Evolutionary conservation across 1,140 invertebrate species (phyloP), one percentile per base, ranked within the genome.

Genomic region (Zaprionus taronus): DNA sequence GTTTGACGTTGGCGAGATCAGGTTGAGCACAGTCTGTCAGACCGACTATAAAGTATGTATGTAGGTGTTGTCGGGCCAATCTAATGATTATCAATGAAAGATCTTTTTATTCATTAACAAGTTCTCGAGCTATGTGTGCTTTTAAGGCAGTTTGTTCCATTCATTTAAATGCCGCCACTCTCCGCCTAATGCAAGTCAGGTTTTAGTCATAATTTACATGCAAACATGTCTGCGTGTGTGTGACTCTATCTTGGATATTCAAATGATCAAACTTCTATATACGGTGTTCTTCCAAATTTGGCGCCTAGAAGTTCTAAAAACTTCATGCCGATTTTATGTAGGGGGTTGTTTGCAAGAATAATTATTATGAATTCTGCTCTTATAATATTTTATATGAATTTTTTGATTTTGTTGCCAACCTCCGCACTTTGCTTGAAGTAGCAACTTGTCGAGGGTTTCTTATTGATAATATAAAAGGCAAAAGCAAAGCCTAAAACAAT

Each of bases 61-160:
- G 74, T 77, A 72, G 62, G 68, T 77, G 65, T 66, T 73, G 72
- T 66, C 66, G 69, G 60, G 71, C 73, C 80, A 83, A 87, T 87
- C 83, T 81, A 81, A 81, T 89, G 81, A 87, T 87, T 90, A 87
- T 89, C 85, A 89, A 89, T 89, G 85, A 85, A 90, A 67, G 81
- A 90, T 90, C 81, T 79, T 79, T 84, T 75, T 80, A 84, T 89
- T 89, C 85, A 89, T 90, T 89, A 89, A 89, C 85, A 90, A 77
- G 79, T 89, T 78, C 44, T 74, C 64, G 60, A 47, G 61, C 31
- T 61, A 65, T 62, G 70, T 77, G 72, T 73, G 65, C 83, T 85
- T 87, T 79, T 89, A 87, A 71, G 84, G 84, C 79, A 87, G 44
- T 38, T 67, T 51, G 72, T 49, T 69, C 69, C 69, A 68, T 67